Evolutionary conservation across 1,140 invertebrate genomes (phyloP).

Genomic region (Eriosoma lanigerum): DNA sequence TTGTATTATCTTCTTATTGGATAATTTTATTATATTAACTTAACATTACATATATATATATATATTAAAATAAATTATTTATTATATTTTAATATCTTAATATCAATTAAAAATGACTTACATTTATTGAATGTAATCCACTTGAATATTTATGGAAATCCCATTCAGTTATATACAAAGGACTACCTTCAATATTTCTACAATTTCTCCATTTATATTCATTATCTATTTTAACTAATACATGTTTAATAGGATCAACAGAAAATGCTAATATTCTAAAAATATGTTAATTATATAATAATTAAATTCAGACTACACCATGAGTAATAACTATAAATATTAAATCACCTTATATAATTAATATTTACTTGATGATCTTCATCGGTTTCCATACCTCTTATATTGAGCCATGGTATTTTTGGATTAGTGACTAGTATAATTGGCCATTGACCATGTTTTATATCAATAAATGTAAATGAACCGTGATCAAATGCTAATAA

Average conservation of each 20-base stretch:
- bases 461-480: slow-evolving; percentile 84
- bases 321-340: not conserved
- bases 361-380: slow-evolving; percentile 23
- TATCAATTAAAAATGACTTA: slow-evolving; percentile 58
- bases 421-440: slow-evolving; percentile 85
- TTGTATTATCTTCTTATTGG: too few relatives aligned
- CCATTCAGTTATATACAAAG: slow-evolving; percentile 75
- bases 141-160: slow-evolving; percentile 65
- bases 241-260: slow-evolving; percentile 64
- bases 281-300: slow-evolving; percentile 52
- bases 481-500: slow-evolving; percentile 85
- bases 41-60: too few relatives aligned
- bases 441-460: slow-evolving; percentile 76
- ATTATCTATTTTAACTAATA: slow-evolving; percentile 68
- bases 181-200: slow-evolving; percentile 63
- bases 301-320: slow-evolving; percentile 6
- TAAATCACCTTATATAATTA: slow-evolving; percentile 32
- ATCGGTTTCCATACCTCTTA: slow-evolving; percentile 1
- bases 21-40: too few relatives aligned
- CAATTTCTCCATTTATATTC: slow-evolving; percentile 66
- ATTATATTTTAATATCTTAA: not conserved
- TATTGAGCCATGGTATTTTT: slow-evolving; percentile 62
- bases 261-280: slow-evolving; percentile 75
- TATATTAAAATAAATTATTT: too few relatives aligned
- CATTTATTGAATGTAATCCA: slow-evolving; percentile 73